A percentile compares a stretch with the other conserved stretches of the same genome.
Conservation (phyloP, 1,140 invertebrate genomes). For the Solen grandis region DNA sequence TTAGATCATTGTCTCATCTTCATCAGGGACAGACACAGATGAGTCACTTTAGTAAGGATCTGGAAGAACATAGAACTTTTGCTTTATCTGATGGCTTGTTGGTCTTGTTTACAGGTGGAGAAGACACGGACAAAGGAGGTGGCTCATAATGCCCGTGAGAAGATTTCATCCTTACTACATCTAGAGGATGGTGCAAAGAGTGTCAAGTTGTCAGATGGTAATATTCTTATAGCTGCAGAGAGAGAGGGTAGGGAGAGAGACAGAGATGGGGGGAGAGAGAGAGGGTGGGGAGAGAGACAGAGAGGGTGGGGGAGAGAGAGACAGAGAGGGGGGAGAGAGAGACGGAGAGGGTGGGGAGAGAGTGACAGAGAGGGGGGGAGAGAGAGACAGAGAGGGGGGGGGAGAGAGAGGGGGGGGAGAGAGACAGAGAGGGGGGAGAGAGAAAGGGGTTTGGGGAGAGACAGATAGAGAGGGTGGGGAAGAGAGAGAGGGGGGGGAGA, state of each 20-base stretch:
- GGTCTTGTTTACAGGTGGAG: constrained; percentile 46
- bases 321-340: background rate
- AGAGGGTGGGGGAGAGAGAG: background rate
- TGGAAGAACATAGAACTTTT: too few relatives aligned
- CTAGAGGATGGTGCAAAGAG: constrained; percentile 10
- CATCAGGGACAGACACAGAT: too few relatives aligned
- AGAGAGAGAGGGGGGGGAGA: background rate
- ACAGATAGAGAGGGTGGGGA: background rate
- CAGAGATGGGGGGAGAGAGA: background rate
- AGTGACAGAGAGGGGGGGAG: background rate
- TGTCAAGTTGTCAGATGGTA: too few relatives aligned
- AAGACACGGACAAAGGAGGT: constrained; percentile 38
- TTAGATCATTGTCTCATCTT: too few relatives aligned
- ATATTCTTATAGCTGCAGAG: background rate
- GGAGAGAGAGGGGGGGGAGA: background rate
- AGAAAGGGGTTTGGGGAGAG: background rate
- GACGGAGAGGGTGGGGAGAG: background rate
- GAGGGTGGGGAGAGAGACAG: background rate
- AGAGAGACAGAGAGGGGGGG: background rate
- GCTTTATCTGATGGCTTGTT: too few relatives aligned
- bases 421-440: background rate
- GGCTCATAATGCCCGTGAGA: constrained; percentile 35
- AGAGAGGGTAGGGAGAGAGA: background rate
- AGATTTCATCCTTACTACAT: constrained; percentile 15
- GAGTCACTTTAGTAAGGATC: too few relatives aligned